Percentiles rank a stretch among this genome's conserved stretches.
These are phyloP conservation scores for Sinocyclocheilus anshuiensis DNA, from an alignment of 2,113 vertebrate species.

Conservation along the genomic window DNA sequence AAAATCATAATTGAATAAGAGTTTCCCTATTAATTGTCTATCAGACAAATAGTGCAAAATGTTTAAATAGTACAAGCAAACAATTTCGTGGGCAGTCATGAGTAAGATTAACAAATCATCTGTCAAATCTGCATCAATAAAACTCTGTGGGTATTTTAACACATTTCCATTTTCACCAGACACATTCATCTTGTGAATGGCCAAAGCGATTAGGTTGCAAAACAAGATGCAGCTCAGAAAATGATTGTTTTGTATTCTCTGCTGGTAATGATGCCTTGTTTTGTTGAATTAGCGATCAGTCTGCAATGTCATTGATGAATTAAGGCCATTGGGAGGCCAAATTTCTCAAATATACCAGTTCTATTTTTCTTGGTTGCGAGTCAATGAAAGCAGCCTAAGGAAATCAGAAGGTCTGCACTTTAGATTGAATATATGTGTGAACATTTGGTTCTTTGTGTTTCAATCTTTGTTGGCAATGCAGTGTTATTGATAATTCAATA, in stretches of 20 bases:
- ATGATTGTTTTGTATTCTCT: constrained; percentile 50
- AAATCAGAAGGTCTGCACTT: constrained; percentile 26
- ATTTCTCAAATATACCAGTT: constrained; percentile 15
- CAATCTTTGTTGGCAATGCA: constrained; percentile 18
- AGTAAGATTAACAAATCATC: constrained; percentile 53
- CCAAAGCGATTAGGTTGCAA: constrained; percentile 46
- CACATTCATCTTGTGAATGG: constrained; percentile 53
- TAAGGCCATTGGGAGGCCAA: background rate
- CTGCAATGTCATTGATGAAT: constrained; percentile 47
- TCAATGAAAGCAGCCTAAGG: constrained; percentile 39
- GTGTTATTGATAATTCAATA: constrained; percentile 21
- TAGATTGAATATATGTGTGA: background rate
- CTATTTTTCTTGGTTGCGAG: constrained; percentile 27
- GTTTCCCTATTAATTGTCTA: background rate
- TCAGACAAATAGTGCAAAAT: constrained; percentile 15
- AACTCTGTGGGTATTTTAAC: constrained; percentile 28
- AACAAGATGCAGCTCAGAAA: constrained; percentile 47
- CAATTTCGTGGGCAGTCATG: constrained; percentile 42
- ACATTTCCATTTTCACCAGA: constrained; percentile 51
- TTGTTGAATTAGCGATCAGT: constrained; percentile 36
- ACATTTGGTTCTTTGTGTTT: constrained; percentile 30
- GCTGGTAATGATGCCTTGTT: constrained; percentile 31
- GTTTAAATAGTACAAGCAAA: constrained; percentile 38
- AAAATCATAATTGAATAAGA: background rate
- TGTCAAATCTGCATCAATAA: constrained; percentile 50